Conservation (phyloP, 2,113 vertebrate genomes). For the Fulica atra region DNA sequence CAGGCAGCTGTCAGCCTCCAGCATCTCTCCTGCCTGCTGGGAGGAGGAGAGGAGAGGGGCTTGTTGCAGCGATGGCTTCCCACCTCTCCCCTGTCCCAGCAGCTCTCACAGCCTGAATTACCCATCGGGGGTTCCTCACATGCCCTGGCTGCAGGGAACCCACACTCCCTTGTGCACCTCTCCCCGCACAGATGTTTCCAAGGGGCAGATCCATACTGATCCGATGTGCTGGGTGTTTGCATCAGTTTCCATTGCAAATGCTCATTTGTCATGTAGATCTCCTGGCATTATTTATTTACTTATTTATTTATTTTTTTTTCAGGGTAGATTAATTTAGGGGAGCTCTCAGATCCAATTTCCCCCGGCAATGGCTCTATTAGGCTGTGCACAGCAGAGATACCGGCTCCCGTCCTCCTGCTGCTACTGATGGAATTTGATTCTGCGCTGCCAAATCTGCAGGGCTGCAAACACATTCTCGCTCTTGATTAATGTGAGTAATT, state of each 20-base stretch:
- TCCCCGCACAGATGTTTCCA: not conserved
- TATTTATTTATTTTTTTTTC: constrained; percentile 17
- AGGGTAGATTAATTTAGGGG: constrained; percentile 51
- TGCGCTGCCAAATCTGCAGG: constrained; percentile 44
- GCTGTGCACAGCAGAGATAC: constrained; percentile 35
- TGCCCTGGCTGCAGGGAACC: not conserved
- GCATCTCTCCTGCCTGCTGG: not conserved
- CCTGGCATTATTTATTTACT: not conserved
- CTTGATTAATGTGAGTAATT: constrained; percentile 71
- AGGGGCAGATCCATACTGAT: not conserved
- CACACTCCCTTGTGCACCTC: fast-evolving
- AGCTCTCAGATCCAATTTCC: constrained; percentile 40
- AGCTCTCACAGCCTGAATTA: fast-evolving
- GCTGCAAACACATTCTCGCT: constrained; percentile 57
- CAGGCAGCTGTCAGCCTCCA: not conserved
- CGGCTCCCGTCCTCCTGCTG: constrained; percentile 28
- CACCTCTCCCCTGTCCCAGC: not conserved
- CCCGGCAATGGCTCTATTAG: constrained; percentile 34
- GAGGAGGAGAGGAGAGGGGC: not conserved
- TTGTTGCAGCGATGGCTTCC: not conserved
- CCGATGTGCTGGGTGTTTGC: not conserved
- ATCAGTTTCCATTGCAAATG: not conserved
- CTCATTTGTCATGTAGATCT: constrained; percentile 30
- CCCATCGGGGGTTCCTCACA: fast-evolving
- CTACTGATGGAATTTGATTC: constrained; percentile 64